Evolutionary conservation across 2,113 vertebrate species (phyloP).

Genomic region (Alouatta palliata): DNA sequence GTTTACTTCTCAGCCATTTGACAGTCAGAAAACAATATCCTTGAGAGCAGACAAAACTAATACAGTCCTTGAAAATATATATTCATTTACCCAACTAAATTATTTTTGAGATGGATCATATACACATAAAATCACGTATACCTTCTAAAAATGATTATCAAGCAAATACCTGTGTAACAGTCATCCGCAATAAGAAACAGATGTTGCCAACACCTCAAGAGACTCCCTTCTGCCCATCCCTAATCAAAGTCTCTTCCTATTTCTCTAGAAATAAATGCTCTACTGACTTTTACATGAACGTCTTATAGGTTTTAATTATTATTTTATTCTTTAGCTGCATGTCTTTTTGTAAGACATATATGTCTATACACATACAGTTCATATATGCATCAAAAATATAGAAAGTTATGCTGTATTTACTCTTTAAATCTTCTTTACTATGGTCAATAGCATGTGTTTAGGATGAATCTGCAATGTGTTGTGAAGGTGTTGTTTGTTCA

Average conservation of each 20-base stretch:
- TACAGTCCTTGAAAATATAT: not conserved
- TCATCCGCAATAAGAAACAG: not conserved
- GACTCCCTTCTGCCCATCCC: not conserved
- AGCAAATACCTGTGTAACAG: not conserved
- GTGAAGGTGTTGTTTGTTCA: not conserved
- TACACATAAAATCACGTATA: not conserved
- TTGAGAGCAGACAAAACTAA: not conserved
- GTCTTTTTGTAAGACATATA: not conserved
- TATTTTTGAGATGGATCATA: not conserved
- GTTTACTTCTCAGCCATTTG: not conserved
- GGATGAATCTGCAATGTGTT: not conserved
- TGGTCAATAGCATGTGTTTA: not conserved
- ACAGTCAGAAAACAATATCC: not conserved
- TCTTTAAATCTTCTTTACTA: not conserved
- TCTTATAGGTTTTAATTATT: not conserved
- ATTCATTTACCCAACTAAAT: not conserved
- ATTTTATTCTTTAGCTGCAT: not conserved
- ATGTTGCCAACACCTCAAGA: not conserved
- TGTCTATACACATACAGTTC: not conserved
- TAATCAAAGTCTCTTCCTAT: not conserved
- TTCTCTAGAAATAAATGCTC: not conserved
- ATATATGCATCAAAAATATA: not conserved
- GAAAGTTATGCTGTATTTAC: not conserved
- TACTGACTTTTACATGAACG: not conserved
- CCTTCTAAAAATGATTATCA: not conserved